phyloP scores from a whole-genome alignment of 2,888 invertebrate genomes.

The Eudemis profundana region DNA sequence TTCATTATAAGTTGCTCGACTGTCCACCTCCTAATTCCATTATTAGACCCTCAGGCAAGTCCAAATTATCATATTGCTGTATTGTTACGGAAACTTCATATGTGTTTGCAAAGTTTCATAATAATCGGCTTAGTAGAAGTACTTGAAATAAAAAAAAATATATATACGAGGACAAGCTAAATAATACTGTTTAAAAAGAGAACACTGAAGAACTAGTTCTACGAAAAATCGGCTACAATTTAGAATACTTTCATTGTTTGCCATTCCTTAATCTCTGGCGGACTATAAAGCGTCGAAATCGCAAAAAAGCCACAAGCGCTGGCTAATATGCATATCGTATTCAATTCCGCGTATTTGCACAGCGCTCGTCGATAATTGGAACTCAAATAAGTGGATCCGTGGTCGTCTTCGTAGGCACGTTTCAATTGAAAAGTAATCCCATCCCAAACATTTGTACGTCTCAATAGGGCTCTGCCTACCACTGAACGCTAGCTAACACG shows the following conservation, averaged over 20 bases:
- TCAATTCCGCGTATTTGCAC: constrained; percentile 74
- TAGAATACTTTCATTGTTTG: neutral
- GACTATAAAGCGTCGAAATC: constrained; percentile 18
- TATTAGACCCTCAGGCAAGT: too few relatives aligned
- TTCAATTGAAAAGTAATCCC: constrained; percentile 83
- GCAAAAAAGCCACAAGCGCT: constrained; percentile 47
- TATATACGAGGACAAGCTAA: too few relatives aligned
- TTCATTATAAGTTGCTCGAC: too few relatives aligned
- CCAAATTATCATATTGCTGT: too few relatives aligned
- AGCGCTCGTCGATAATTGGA: constrained; percentile 78
- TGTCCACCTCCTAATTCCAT: too few relatives aligned
- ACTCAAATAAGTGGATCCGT: constrained; percentile 78
- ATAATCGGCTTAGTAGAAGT: too few relatives aligned
- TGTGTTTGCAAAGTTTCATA: too few relatives aligned
- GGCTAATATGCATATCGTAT: constrained; percentile 76
- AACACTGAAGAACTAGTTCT: too few relatives aligned
- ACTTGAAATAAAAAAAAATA: too few relatives aligned
- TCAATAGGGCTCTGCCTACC: constrained; percentile 68
- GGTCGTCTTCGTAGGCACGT: constrained; percentile 81
- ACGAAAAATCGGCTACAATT: too few relatives aligned
- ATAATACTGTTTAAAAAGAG: too few relatives aligned
- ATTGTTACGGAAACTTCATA: too few relatives aligned
- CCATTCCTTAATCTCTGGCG: constrained; percentile 9
- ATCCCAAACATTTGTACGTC: constrained; percentile 81
- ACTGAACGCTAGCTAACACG: constrained; percentile 27